A percentile compares a stretch with the other conserved stretches of the same genome.
phyloP scores from a whole-genome alignment of 2,113 vertebrate genomes.

The Heteronetta atricapilla region DNA sequence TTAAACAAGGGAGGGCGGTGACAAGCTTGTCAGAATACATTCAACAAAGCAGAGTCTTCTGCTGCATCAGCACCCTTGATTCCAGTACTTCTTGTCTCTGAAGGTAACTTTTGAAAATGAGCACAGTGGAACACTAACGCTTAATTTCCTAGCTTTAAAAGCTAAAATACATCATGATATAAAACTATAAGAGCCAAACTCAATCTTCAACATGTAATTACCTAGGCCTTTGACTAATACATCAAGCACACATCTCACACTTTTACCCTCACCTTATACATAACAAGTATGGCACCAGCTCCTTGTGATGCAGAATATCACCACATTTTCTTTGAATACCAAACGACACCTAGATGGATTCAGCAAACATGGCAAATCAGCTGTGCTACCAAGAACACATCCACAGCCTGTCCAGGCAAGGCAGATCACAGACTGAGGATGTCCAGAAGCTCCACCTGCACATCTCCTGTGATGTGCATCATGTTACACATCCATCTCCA shows the following conservation, averaged over 20 bases:
- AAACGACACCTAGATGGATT: neutral
- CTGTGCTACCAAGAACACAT: neutral
- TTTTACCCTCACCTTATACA: neutral
- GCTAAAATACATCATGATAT: neutral
- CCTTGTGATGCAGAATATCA: neutral
- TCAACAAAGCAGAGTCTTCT: neutral
- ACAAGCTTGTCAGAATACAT: neutral
- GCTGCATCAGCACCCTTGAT: neutral
- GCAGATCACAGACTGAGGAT: neutral
- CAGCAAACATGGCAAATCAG: neutral
- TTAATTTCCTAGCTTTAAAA: neutral
- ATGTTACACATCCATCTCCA: neutral
- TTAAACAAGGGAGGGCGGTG: neutral
- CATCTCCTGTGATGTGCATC: neutral
- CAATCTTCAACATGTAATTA: neutral
- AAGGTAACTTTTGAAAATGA: neutral
- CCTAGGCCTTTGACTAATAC: accelerated
- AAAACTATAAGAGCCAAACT: neutral
- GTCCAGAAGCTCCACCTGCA: neutral
- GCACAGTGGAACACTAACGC: neutral
- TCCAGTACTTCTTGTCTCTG: neutral
- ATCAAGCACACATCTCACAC: accelerated
- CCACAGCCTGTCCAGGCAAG: neutral
- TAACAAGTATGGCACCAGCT: accelerated
- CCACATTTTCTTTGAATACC: neutral